Evolutionary conservation across 1,140 invertebrate species (phyloP), one percentile per base, ranked within the genome.

Genomic region (Panulirus ornatus): DNA sequence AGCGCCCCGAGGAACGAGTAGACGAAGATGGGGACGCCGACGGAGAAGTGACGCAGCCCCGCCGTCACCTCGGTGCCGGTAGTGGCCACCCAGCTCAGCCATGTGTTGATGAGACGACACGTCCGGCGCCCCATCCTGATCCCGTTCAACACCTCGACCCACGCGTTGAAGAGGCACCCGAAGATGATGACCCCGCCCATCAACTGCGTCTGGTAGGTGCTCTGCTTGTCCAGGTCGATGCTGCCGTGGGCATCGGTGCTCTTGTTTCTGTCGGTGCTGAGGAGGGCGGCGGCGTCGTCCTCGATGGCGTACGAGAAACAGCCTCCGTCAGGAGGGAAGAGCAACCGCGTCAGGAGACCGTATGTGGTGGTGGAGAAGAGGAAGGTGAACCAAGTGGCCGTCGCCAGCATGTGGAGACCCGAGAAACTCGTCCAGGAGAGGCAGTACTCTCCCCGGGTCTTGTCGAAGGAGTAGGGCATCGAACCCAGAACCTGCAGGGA

Each of bases 121-220:
- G 84, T n/a, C 0, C 44, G n/a, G 16, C 47, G 79, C 42, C 58
- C 51, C 1, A 27, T 30, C 0, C 34, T 1, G 27, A 89, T 16
- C 5, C 38, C 27, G 27, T 42, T 73, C 11, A 89, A 22, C 8
- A 89, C 44, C n/a, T 82, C 70, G 30, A 89, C 70, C 88, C 88
- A 89, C 1, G 88, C 88, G 79, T 89, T 89, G 27, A 89, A 11
- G 27, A 89, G 88, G n/a, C 81, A 89, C 9, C 88, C 88, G n/a
- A 84, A 79, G 42, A 89, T 83, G 66, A 89, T 89, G 14, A 76
- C 34, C 0, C 75, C 47, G 66, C 40, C 81, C 19, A 84, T 22
- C n/a, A 89, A 36, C n/a, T 89, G 34, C 30, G 76, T 42, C 16
- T 75, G 70, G 34, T 84, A 44, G 30, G 8, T 58, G 1, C 42